Percentiles rank a stretch among this genome's conserved stretches.
Conservation (phyloP, 2,888 invertebrate genomes). For the Drosophila suboccidentalis region DNA sequence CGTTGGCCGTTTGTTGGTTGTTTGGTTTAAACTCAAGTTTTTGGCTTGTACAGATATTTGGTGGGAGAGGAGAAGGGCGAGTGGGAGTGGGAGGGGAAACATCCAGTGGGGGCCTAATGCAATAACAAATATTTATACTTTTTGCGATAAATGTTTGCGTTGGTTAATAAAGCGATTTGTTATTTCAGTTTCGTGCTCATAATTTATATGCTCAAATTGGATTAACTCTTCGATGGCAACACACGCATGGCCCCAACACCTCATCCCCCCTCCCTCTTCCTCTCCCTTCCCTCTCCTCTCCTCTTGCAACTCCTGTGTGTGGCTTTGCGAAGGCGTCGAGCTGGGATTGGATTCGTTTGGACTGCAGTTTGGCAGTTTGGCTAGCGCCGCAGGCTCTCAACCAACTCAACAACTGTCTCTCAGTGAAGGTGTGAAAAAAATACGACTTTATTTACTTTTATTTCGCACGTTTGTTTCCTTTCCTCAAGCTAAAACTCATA, state of each 20-base stretch:
- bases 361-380: constrained; percentile 4
- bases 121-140: constrained; percentile 85
- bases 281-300: no score
- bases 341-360: constrained; percentile 31
- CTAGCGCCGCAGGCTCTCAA: constrained; percentile 45
- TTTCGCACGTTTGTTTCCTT: background rate
- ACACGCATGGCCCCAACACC: constrained; percentile 40
- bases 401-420: constrained; percentile 39
- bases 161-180: constrained; percentile 82
- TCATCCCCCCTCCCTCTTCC: background rate
- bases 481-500: background rate
- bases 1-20: constrained; percentile 16
- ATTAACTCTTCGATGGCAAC: constrained; percentile 61
- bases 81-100: background rate
- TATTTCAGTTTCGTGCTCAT: constrained; percentile 77
- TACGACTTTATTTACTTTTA: constrained; percentile 42
- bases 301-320: background rate
- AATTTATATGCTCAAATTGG: constrained; percentile 79
- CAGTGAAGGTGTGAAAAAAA: constrained; percentile 67
- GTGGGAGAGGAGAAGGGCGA: no score
- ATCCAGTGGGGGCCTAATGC: constrained; percentile 64
- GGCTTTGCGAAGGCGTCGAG: constrained; percentile 71
- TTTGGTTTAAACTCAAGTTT: constrained; percentile 5
- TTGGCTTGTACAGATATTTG: constrained; percentile 1
- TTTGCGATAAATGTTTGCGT: constrained; percentile 84